Evolutionary conservation across 2,113 vertebrate species (phyloP), one percentile per base, ranked within the genome.

Genomic region (Mionectes macconnelli): DNA sequence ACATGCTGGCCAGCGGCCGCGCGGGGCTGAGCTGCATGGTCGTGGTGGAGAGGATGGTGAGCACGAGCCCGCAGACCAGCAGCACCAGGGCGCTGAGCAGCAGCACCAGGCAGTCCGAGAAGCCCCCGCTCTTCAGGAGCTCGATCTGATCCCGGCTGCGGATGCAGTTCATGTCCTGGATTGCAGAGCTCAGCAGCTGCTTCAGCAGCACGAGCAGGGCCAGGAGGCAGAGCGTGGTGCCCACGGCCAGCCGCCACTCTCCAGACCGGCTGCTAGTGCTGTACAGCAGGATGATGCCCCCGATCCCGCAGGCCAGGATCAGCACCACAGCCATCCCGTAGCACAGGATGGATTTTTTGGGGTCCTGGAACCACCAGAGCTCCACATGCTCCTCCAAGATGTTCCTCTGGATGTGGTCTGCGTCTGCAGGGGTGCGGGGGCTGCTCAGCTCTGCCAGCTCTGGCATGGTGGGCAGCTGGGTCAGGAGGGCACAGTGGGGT

Each of bases 141-240:
- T 99, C 98, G 3, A 99, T 99, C 33, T 98, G 98, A 20, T 97
- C 98, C 18, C 99, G 97, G 95, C 98, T 99, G 47, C 98, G 98
- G 17, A 99, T 95, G 78, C 99, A 99, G 83, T 99, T 99, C 99
- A 99, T 99, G 98, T 99, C 99, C 98, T 99, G 99, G 95, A 99
- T 98, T 0, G 99, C 99, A 0, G 99, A 99, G 97, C 99, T 99
- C 96, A 99, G 98, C 94, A 99, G 98, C 92, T 99, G 99, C 94
- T 99, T 99, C 84, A 99, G 98, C 55, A 99, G 98, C 53, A 99
- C 98, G 2, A 99, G 97, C 89, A 99, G 96, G 25, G 99, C 99
- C 40, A 99, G 98, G 69, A 99, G 98, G 93, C 99, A 99, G 76
- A 99, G 98, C 0, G 98, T 98, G 0, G 99, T 99, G 68, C 99